These are phyloP conservation scores for Tromatobia lineatoria DNA, from an alignment of 2,888 invertebrate genomes.

Conservation along the genomic window DNA sequence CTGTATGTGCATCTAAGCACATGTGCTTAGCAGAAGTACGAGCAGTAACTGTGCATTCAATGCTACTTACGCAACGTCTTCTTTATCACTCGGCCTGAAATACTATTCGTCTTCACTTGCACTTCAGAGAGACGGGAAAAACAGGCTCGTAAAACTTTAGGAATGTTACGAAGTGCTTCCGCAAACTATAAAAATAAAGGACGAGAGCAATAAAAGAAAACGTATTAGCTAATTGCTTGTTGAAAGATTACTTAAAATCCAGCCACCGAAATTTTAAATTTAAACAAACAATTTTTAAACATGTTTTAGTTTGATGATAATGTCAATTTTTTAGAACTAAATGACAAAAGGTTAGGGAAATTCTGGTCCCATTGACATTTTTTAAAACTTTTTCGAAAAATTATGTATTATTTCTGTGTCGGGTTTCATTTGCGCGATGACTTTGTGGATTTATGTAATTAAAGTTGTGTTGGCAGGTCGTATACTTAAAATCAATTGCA, in stretches of 20 bases:
- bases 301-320: background rate
- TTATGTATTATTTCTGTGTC: too few species aligned
- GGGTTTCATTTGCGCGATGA: too few species aligned
- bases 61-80: background rate
- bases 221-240: background rate
- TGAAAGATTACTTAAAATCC: background rate
- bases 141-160: slow-evolving; percentile 17
- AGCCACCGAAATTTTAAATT: background rate
- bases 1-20: too few species aligned
- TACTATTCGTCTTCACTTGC: too few species aligned
- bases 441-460: too few species aligned
- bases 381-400: too few species aligned
- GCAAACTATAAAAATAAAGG: background rate
- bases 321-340: background rate
- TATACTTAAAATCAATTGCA: too few species aligned
- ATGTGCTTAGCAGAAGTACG: background rate
- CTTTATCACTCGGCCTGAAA: background rate
- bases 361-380: too few species aligned
- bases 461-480: too few species aligned
- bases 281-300: background rate
- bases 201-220: background rate
- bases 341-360: too few species aligned
- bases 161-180: slow-evolving; percentile 6
- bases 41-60: background rate
- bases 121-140: background rate